phyloP scores from a whole-genome alignment of 2,888 invertebrate species.

The Spisula subtruncata region DNA sequence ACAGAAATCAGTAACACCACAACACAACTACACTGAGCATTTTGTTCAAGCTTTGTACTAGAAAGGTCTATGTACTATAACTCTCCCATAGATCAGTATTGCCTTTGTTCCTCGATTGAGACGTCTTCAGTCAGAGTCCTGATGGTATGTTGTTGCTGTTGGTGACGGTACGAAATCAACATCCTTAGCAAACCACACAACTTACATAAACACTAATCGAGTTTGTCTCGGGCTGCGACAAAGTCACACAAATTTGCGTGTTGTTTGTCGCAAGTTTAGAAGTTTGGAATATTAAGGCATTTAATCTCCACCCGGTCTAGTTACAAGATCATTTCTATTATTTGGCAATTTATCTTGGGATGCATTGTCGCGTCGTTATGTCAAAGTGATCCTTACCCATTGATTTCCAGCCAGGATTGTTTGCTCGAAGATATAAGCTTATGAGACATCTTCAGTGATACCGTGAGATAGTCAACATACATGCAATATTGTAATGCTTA shows the following conservation, averaged over 20 bases:
- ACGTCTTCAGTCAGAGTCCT: too few species aligned
- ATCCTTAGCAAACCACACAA: conserved; percentile 23
- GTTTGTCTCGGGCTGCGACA: conserved; percentile 25
- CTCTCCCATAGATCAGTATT: too few species aligned
- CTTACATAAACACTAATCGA: conserved; percentile 35
- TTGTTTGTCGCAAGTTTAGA: conserved; percentile 45
- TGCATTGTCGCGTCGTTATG: conserved; percentile 57
- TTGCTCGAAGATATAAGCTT: conserved; percentile 21
- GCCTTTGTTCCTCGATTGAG: too few species aligned
- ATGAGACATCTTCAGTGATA: conserved; percentile 12
- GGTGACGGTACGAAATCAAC: not conserved
- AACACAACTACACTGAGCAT: too few species aligned
- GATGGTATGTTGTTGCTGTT: not conserved
- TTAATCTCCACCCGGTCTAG: conserved; percentile 52
- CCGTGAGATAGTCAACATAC: conserved; percentile 22
- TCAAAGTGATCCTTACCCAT: conserved; percentile 4
- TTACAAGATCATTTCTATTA: conserved; percentile 63
- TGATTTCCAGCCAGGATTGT: conserved; percentile 24
- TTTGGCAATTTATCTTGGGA: conserved; percentile 56
- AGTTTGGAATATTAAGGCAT: conserved; percentile 42
- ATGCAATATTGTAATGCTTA: not conserved
- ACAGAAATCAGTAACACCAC: too few species aligned
- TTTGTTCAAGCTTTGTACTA: too few species aligned
- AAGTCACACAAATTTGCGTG: conserved; percentile 45
- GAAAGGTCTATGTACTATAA: too few species aligned